phyloP scores from a whole-genome alignment of 2,888 invertebrate species.

The Cantharis lateralis region DNA sequence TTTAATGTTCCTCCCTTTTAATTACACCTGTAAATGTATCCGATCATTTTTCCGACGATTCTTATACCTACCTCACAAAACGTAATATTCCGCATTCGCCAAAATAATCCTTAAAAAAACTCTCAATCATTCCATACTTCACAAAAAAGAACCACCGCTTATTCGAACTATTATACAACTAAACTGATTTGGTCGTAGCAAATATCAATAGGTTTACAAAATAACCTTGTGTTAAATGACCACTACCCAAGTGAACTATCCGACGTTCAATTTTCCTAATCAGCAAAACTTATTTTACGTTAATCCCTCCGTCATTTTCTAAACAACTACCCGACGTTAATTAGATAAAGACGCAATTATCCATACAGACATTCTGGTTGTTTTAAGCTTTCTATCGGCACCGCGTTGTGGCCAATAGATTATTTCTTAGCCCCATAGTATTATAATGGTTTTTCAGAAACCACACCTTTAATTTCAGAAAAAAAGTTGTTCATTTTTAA shows the following conservation, averaged over 20 bases:
- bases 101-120: background rate
- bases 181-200: background rate
- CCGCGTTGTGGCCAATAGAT: constrained; percentile 33
- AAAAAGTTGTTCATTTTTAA: constrained; percentile 13
- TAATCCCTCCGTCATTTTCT: constrained; percentile 31
- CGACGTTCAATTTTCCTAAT: constrained; percentile 29
- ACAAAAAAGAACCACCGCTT: background rate
- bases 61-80: background rate
- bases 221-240: constrained; percentile 18
- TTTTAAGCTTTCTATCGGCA: constrained; percentile 31
- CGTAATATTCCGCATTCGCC: constrained; percentile 3
- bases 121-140: background rate
- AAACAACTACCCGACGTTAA: background rate
- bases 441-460: constrained; percentile 35
- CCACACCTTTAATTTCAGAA: constrained; percentile 32
- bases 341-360: constrained; percentile 36
- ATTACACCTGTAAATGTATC: constrained; percentile 30
- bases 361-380: constrained; percentile 30
- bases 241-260: constrained; percentile 16
- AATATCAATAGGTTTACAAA: background rate
- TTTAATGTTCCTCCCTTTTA: constrained; percentile 43
- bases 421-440: constrained; percentile 31
- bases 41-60: constrained; percentile 14
- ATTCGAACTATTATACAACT: background rate
- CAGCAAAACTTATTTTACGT: constrained; percentile 29